Percentiles rank a stretch among this genome's conserved stretches.
Conservation (phyloP, 2,888 invertebrate species). For the Rhagophthalmus giganteus region DNA sequence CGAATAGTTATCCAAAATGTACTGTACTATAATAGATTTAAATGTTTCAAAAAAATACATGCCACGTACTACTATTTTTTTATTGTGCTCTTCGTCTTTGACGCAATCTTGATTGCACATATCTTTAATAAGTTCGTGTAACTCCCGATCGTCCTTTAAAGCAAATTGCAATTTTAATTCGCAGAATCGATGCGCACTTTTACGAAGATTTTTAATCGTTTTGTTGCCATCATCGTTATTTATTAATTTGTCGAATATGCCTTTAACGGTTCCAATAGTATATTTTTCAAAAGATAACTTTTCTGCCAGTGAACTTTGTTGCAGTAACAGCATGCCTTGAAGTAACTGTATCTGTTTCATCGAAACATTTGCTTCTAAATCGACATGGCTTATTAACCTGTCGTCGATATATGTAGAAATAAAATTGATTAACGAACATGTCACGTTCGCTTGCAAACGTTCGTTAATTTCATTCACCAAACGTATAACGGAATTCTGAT, state of each 20-base stretch:
- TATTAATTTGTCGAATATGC: constrained; percentile 21
- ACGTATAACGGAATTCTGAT: constrained; percentile 21
- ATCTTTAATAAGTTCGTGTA: constrained; percentile 34
- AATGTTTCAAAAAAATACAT: constrained; percentile 44
- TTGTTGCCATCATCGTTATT: constrained; percentile 11
- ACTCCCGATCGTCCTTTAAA: constrained; percentile 36
- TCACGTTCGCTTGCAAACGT: background rate
- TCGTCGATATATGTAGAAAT: constrained; percentile 30
- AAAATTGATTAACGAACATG: constrained; percentile 13
- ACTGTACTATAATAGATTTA: constrained; percentile 38
- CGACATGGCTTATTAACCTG: constrained; percentile 30
- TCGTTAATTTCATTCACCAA: constrained; percentile 12
- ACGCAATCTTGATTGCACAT: constrained; percentile 36
- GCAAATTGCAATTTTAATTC: constrained; percentile 37
- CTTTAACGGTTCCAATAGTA: constrained; percentile 6
- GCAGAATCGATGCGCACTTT: constrained; percentile 30
- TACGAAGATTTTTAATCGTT: constrained; percentile 21
- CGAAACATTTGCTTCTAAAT: constrained; percentile 38
- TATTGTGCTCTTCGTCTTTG: constrained; percentile 37
- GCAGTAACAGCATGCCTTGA: constrained; percentile 41
- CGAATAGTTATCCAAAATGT: constrained; percentile 39
- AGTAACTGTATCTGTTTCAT: constrained; percentile 41
- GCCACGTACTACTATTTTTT: constrained; percentile 39
- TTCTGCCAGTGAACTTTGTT: constrained; percentile 22
- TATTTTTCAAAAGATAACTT: constrained; percentile 38